Evolutionary conservation across 2,113 vertebrate genomes (phyloP).

Genomic region (Phalacrocorax aristotelis): DNA sequence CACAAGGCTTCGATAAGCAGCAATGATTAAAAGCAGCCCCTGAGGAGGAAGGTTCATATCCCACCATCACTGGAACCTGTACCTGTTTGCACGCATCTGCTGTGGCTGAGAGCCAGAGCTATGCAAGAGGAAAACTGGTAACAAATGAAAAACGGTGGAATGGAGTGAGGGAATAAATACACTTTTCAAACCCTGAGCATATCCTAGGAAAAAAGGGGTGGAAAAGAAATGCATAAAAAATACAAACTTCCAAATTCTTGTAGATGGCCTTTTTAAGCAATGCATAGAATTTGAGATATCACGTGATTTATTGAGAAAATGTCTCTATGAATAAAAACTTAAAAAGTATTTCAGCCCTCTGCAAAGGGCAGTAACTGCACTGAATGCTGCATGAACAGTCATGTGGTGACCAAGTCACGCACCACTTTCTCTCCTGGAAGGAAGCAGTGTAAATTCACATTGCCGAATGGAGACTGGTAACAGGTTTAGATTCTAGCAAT

Average conservation of each 20-base stretch:
- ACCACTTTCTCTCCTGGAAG: not conserved
- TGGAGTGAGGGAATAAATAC: not conserved
- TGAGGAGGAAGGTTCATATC: not conserved
- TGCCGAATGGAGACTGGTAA: not conserved
- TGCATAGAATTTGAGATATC: not conserved
- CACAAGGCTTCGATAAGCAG: not conserved
- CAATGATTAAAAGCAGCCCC: not conserved
- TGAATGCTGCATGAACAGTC: not conserved
- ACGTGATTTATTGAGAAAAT: not conserved
- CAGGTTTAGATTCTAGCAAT: not conserved
- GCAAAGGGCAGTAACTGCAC: not conserved
- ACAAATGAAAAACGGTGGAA: not conserved
- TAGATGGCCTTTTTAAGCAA: not conserved
- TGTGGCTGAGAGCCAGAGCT: not conserved
- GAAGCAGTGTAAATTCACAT: not conserved
- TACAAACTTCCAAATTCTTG: not conserved
- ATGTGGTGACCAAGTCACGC: not conserved
- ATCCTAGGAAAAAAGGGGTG: not conserved
- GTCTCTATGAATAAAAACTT: not conserved
- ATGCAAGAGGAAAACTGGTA: not conserved
- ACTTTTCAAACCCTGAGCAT: not conserved
- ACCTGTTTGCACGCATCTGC: not conserved
- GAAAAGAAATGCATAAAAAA: not conserved
- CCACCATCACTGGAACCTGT: not conserved
- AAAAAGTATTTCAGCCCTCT: not conserved